Evolutionary conservation across 2,113 vertebrate genomes (phyloP).

Genomic region (Alligator mississippiensis): DNA sequence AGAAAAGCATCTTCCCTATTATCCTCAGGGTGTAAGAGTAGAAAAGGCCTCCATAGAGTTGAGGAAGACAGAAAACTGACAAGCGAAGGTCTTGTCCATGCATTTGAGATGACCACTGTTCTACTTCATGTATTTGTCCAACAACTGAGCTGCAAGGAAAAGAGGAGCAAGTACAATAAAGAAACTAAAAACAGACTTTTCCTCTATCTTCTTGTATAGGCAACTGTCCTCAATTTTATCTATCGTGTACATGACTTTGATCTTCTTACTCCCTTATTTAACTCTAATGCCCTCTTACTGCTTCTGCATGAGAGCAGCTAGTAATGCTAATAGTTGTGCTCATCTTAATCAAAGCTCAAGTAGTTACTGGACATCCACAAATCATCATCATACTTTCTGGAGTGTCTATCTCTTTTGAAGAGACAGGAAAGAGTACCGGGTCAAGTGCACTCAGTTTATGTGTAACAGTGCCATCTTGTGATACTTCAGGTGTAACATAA

Average conservation of each 20-base stretch:
- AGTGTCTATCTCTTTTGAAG: neutral
- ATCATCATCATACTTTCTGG: neutral
- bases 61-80: neutral
- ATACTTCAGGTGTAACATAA: neutral
- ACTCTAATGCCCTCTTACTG: neutral
- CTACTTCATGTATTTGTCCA: neutral
- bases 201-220: neutral
- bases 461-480: neutral
- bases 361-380: neutral
- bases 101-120: neutral
- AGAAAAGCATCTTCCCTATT: neutral
- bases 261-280: neutral
- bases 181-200: neutral
- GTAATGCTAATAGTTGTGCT: neutral
- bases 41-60: neutral
- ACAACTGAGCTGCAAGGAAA: neutral
- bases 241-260: neutral
- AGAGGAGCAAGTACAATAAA: neutral
- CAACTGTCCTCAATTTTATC: neutral
- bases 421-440: neutral
- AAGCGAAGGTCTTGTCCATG: neutral
- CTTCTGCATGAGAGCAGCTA: neutral
- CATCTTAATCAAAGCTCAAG: neutral
- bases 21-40: neutral
- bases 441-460: neutral